Evolutionary conservation across 2,113 vertebrate species (phyloP).

Genomic region (Macrotus californicus): DNA sequence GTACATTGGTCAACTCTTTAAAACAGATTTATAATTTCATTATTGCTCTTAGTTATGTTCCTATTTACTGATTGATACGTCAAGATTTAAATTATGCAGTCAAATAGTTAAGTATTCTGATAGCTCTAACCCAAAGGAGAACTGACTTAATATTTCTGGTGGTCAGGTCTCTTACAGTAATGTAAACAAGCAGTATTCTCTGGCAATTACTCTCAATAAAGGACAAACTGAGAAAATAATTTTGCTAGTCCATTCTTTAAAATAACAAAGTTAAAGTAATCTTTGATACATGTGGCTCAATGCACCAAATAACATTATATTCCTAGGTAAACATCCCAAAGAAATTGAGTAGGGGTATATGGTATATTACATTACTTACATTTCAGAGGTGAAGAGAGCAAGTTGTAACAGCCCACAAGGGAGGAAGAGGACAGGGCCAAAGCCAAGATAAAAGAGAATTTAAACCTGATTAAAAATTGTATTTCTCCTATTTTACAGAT

Average conservation of each 20-base stretch:
- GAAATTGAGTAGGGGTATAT: neutral
- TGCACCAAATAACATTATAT: constrained; percentile 11
- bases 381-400: neutral
- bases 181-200: neutral
- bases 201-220: neutral
- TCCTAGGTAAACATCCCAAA: neutral
- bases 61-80: constrained; percentile 44
- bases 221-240: neutral
- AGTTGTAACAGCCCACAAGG: neutral
- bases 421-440: neutral
- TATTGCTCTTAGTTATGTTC: constrained; percentile 48
- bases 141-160: constrained; percentile 5
- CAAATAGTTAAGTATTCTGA: constrained; percentile 41
- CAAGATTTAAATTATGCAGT: constrained; percentile 36
- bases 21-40: constrained; percentile 57
- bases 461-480: neutral
- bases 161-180: neutral
- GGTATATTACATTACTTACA: neutral
- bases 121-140: neutral
- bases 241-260: neutral
- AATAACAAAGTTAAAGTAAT: constrained; percentile 27
- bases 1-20: constrained; percentile 15
- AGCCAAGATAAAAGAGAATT: neutral
- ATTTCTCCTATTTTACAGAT: neutral
- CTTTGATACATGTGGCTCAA: neutral